Evolutionary conservation across 1,140 invertebrate genomes (phyloP), one percentile per base, ranked within the genome.

Genomic region (Dendroctonus valens): DNA sequence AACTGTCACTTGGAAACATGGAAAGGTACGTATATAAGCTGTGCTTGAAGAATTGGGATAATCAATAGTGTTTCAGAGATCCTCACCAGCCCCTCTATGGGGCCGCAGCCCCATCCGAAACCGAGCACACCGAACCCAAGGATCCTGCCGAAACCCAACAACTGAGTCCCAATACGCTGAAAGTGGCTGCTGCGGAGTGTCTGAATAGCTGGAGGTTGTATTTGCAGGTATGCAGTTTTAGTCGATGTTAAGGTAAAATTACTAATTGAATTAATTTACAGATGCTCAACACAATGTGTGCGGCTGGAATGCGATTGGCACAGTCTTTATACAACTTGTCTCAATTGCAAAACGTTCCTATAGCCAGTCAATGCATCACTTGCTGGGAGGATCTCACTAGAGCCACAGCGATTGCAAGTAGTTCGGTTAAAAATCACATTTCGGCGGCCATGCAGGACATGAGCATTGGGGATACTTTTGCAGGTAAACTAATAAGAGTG

Each of bases 201-300:
- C 80, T 87, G 49, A 82, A 83, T 60, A 84, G 83, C 73, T 87
- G 86, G 86, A 80, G 86, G 7, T 80, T 80, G 69, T 87, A 87
- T 79, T 78, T 86, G 66, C 84, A 86, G 79, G 85, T 86, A 67
- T 26, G 12, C n/a, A 52, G 9, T 57, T 52, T 26, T 12, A 53
- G 12, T 58, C 12, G 49, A 48, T 61, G 3, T 57, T 38, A 15
- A 61, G n/a, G n/a, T 37, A 54, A 61, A 50, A 54, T 7, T 63
- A 63, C 26, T 55, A 12, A 42, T 59, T 42, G 9, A 54, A 67
- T 12, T 7, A 38, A 12, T 14, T 41, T 71, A 69, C 26, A 86
- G 84, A 85, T 84, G 77, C 77, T 86, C 61, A 85, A 85, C 71
- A 84, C 80, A 61, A 76, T 86, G 68, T 86, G 85, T 75, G 80